Evolutionary conservation across 64 coral and sea anemone genomes (phyloP).

Genomic region (Trachythela sp.): DNA sequence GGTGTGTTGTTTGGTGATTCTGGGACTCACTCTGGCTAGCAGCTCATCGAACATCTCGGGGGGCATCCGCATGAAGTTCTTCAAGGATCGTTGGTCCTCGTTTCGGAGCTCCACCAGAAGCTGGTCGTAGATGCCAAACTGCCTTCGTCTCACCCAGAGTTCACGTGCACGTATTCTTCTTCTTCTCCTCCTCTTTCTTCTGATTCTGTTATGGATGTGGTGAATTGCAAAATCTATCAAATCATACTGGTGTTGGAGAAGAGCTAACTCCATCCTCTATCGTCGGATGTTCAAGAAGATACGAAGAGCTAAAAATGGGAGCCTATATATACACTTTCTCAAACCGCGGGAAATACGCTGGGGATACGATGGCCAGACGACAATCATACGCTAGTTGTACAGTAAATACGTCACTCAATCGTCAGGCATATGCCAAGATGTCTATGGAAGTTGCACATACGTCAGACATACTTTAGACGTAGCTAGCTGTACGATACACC

Average conservation of each 20-base stretch:
- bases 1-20: too few relatives aligned
- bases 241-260: conserved; percentile 20
- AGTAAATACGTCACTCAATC: conserved; percentile 37
- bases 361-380: neutral
- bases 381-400: conserved; percentile 31
- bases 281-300: conserved; percentile 20
- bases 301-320: conserved; percentile 27
- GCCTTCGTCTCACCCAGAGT: neutral
- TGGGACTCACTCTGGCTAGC: too few relatives aligned
- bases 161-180: neutral
- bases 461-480: too few relatives aligned
- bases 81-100: conserved; percentile 17
- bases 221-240: conserved; percentile 28
- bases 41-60: too few relatives aligned
- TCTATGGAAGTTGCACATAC: too few relatives aligned
- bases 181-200: conserved; percentile 22
- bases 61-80: conserved; percentile 25
- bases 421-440: conserved; percentile 39
- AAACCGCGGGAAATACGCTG: conserved; percentile 19
- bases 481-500: too few relatives aligned
- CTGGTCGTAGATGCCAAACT: neutral
- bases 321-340: conserved; percentile 37
- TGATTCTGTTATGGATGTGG: too few relatives aligned
- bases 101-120: conserved; percentile 19
- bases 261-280: conserved; percentile 18